phyloP scores from a whole-genome alignment of 2,797 vertebrate genomes.

The Coreius guichenoti region DNA sequence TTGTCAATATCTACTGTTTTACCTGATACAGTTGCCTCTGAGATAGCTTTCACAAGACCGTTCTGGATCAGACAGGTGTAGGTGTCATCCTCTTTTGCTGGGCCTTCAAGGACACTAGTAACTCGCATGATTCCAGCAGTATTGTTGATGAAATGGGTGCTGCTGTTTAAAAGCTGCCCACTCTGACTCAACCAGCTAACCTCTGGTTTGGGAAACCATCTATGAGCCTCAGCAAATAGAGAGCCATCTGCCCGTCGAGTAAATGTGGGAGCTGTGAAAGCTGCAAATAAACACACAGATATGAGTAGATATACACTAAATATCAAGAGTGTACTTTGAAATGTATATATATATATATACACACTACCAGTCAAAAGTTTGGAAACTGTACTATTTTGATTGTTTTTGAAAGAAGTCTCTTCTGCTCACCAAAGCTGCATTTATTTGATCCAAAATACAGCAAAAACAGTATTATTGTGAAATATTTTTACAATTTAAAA shows the following conservation, averaged over 20 bases:
- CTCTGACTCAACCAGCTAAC: slow-evolving; percentile 74
- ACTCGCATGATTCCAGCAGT: slow-evolving; percentile 72
- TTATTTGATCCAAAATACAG: too few relatives aligned
- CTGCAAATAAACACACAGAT: slow-evolving; percentile 67
- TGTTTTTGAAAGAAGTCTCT: too few relatives aligned
- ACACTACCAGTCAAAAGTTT: too few relatives aligned
- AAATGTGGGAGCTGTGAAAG: slow-evolving; percentile 77
- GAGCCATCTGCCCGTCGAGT: not conserved
- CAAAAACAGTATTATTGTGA: too few relatives aligned
- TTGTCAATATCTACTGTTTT: slow-evolving; percentile 6
- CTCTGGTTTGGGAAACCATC: slow-evolving; percentile 80
- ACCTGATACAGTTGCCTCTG: slow-evolving; percentile 81
- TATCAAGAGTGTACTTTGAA: not conserved
- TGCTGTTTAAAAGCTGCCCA: slow-evolving; percentile 53
- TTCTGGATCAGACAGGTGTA: slow-evolving; percentile 84
- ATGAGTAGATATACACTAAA: not conserved
- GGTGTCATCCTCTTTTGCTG: slow-evolving; percentile 59
- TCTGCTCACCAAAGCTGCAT: too few relatives aligned
- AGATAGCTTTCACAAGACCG: slow-evolving; percentile 74
- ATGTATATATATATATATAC: not conserved
- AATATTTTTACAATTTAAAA: too few relatives aligned
- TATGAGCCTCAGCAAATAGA: slow-evolving; percentile 72
- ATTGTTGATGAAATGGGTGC: slow-evolving; percentile 58
- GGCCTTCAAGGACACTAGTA: slow-evolving; percentile 69
- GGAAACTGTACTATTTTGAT: too few relatives aligned